phyloP scores from a whole-genome alignment of 2,113 vertebrate species.

The Crypturellus undulatus region DNA sequence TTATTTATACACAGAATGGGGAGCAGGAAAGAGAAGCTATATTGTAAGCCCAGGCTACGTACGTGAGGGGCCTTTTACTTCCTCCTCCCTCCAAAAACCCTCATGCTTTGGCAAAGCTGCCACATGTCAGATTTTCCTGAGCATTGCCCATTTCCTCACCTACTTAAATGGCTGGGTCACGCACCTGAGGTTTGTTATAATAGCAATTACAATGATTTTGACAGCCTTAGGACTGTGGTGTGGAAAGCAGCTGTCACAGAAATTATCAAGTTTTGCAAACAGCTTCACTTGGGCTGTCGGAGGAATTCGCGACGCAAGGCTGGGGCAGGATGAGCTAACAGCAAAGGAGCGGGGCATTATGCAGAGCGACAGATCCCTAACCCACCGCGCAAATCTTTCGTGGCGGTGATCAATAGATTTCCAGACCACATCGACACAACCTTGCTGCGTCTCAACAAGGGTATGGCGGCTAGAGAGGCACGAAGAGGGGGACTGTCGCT shows the following conservation, averaged over 20 bases:
- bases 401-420: conserved; percentile 83
- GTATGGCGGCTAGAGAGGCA: conserved; percentile 74
- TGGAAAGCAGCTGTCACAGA: conserved; percentile 17
- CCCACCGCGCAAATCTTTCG: conserved; percentile 77
- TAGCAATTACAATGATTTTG: conserved; percentile 31
- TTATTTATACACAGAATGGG: not conserved
- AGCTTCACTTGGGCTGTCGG: not conserved
- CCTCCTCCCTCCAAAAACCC: not conserved
- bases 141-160: not conserved
- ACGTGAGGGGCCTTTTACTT: not conserved
- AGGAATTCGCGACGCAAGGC: not conserved
- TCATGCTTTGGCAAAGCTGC: not conserved
- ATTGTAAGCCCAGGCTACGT: not conserved
- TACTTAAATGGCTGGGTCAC: not conserved
- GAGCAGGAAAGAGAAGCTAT: not conserved
- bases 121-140: not conserved
- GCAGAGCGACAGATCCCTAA: conserved; percentile 74
- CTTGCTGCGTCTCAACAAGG: conserved; percentile 83
- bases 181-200: conserved; percentile 25
- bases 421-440: conserved; percentile 82
- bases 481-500: conserved; percentile 14
- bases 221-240: not conserved
- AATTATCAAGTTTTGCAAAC: conserved; percentile 23
- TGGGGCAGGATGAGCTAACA: conserved; percentile 62
- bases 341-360: conserved; percentile 59